These are phyloP conservation scores for Caenorhabditis zanzibari DNA, from an alignment of 2,888 invertebrate genomes.

Conservation along the genomic window DNA sequence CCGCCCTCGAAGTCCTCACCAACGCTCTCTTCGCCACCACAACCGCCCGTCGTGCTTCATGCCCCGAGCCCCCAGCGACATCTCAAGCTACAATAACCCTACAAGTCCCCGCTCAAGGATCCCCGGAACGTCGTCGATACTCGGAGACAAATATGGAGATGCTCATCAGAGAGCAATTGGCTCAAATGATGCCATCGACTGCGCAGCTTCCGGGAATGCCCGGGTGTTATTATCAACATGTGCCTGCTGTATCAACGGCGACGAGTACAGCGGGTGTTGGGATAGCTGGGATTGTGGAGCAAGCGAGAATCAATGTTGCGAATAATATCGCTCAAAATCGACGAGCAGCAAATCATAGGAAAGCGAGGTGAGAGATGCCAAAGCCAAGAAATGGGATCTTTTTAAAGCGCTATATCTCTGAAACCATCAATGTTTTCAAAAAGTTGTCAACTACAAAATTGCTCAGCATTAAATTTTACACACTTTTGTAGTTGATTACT, in stretches of 20 bases:
- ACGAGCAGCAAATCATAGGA: conserved; percentile 33
- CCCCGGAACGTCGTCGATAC: conserved; percentile 42
- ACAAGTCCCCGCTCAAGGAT: conserved; percentile 2
- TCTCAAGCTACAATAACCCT: conserved; percentile 49
- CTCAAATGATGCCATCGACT: conserved; percentile 39
- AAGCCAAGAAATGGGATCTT: not conserved
- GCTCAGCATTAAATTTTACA: not conserved
- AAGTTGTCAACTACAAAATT: not conserved
- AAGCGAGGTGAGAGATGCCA: conserved; percentile 47
- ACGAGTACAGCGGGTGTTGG: no score
- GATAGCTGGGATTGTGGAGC: not conserved
- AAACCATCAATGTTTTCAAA: not conserved
- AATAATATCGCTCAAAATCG: conserved; percentile 18
- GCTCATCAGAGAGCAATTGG: conserved; percentile 34
- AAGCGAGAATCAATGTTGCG: not conserved
- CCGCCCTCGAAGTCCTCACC: conserved; percentile 31
- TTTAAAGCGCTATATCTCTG: not conserved
- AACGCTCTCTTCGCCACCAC: conserved; percentile 52
- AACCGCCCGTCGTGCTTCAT: conserved; percentile 44
- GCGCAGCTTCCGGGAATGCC: conserved; percentile 49
- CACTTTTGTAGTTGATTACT: not conserved
- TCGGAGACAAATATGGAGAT: conserved; percentile 49
- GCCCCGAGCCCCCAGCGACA: conserved; percentile 48
- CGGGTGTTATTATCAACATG: conserved; percentile 50
- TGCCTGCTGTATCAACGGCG: conserved; percentile 2